Percentiles rank a stretch among this genome's conserved stretches.
These are phyloP conservation scores for Hypolimnas misippus DNA, from an alignment of 2,888 invertebrate genomes.

Conservation along the genomic window DNA sequence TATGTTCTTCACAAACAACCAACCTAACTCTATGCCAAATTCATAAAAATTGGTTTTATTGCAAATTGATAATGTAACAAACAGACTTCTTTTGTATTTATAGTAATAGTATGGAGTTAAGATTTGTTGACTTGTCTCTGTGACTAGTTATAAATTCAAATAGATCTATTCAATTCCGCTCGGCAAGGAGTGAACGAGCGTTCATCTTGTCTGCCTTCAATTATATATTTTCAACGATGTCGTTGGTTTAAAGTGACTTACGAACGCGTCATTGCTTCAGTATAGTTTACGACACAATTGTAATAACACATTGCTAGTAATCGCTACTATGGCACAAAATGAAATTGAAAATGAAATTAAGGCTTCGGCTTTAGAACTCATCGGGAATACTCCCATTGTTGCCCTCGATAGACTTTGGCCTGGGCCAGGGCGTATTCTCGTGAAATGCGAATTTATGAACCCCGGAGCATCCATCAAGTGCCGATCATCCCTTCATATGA, in stretches of 20 bases:
- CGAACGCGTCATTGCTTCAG: conserved; percentile 21
- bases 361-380: conserved; percentile 72
- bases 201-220: conserved; percentile 17
- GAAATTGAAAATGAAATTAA: conserved; percentile 65
- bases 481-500: conserved; percentile 73
- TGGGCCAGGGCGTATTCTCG: conserved; percentile 73
- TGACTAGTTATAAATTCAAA: no score
- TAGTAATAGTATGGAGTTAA: no score
- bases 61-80: no score
- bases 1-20: no score
- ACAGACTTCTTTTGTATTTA: no score
- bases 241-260: conserved; percentile 32
- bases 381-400: conserved; percentile 76
- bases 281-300: conserved; percentile 27
- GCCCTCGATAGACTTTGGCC: conserved; percentile 71
- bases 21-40: no score
- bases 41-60: no score
- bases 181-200: not conserved
- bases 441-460: conserved; percentile 80
- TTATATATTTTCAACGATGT: conserved; percentile 18
- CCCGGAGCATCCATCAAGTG: conserved; percentile 77
- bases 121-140: no score
- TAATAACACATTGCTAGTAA: conserved; percentile 24
- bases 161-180: not conserved
- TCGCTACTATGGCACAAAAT: conserved; percentile 31